A percentile compares a stretch with the other conserved stretches of the same genome.
Conservation (phyloP, 2,113 vertebrate species). For the Callaeas wilsoni region DNA sequence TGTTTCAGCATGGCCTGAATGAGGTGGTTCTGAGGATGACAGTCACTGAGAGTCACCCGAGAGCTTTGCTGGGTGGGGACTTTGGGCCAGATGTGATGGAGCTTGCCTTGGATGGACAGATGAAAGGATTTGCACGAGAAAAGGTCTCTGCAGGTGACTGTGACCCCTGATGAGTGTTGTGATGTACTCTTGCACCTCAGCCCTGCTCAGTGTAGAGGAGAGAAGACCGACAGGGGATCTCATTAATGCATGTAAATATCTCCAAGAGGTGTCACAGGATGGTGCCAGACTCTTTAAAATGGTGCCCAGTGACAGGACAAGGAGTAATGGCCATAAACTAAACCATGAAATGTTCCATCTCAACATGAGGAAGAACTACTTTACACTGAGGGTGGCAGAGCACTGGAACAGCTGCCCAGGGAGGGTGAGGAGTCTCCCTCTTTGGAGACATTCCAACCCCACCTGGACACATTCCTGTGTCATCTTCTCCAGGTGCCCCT, state of each 20-base stretch:
- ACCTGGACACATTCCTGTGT: background rate
- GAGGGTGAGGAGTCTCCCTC: background rate
- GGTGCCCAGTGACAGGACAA: background rate
- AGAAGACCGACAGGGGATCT: background rate
- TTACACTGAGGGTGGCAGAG: background rate
- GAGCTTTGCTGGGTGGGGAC: background rate
- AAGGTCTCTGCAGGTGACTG: background rate
- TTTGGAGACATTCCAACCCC: background rate
- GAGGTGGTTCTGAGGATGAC: background rate
- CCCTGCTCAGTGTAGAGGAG: background rate
- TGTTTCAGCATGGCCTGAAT: background rate
- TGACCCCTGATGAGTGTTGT: accelerated
- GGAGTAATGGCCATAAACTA: background rate
- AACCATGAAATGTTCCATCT: background rate
- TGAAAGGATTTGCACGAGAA: background rate
- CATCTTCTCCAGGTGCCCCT: background rate
- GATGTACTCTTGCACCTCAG: background rate
- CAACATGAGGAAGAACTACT: background rate
- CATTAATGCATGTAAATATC: background rate
- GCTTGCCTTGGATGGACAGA: background rate
- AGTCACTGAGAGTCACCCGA: background rate
- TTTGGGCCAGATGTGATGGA: background rate
- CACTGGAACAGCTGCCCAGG: background rate
- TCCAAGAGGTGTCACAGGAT: background rate
- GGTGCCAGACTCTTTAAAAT: background rate